A percentile compares a stretch with the other conserved stretches of the same genome.
Conservation (phyloP, 2,888 invertebrate genomes). For the Melikaiella ostensackeni region DNA sequence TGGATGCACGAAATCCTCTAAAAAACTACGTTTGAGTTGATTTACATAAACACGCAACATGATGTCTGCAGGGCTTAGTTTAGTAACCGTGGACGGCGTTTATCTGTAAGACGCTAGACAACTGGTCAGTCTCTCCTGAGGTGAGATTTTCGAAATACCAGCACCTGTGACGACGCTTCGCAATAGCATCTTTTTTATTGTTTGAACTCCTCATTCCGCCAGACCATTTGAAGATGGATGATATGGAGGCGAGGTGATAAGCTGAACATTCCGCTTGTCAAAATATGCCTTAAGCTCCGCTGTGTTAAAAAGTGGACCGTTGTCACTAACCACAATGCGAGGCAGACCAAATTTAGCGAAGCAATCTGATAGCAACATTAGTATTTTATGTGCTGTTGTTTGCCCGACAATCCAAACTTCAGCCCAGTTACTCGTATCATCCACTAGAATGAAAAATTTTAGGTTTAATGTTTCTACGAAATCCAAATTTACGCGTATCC, state of each 20-base stretch:
- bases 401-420: not conserved
- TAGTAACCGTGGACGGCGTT: no score
- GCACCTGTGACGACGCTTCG: no score
- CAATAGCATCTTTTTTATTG: not conserved
- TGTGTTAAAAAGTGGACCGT: constrained; percentile 47
- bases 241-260: constrained; percentile 55
- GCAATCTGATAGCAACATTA: not conserved
- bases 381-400: not conserved
- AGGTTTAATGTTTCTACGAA: no score
- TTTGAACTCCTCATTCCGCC: constrained; percentile 56
- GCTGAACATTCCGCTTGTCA: constrained; percentile 37
- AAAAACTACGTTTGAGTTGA: no score
- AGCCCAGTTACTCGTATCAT: not conserved
- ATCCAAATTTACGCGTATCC: no score
- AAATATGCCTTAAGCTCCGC: constrained; percentile 34
- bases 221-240: constrained; percentile 58
- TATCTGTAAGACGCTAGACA: no score
- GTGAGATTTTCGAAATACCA: no score
- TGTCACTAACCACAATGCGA: constrained; percentile 45
- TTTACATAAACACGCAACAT: no score
- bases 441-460: no score
- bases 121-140: not conserved
- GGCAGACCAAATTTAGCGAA: constrained; percentile 41
- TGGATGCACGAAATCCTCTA: no score
- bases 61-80: not conserved